phyloP scores from a whole-genome alignment of 2,888 invertebrate genomes.

The Sesia apiformis region DNA sequence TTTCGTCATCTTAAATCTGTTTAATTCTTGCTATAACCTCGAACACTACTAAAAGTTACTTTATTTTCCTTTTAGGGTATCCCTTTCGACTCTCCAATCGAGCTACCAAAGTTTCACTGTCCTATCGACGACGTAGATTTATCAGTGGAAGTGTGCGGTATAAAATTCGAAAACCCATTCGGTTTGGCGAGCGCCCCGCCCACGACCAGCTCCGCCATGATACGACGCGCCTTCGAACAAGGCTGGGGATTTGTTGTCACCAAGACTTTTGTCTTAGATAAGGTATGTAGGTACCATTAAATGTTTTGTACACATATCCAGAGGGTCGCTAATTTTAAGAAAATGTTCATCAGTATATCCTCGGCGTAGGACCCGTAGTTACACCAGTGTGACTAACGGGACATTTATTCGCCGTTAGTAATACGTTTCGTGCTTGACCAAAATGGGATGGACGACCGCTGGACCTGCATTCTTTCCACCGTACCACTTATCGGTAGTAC shows the following conservation, averaged over 20 bases:
- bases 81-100: constrained; percentile 77
- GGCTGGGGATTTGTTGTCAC: constrained; percentile 99
- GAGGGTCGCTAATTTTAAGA: background rate
- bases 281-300: constrained; percentile 70
- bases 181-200: constrained; percentile 98
- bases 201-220: constrained; percentile 95
- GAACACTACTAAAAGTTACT: too few relatives aligned
- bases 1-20: too few relatives aligned
- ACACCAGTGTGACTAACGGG: too few relatives aligned
- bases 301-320: too few relatives aligned
- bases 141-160: constrained; percentile 93
- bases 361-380: too few relatives aligned
- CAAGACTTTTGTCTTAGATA: constrained; percentile 96
- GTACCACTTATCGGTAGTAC: too few relatives aligned
- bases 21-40: too few relatives aligned
- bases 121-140: constrained; percentile 95
- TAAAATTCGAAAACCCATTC: constrained; percentile 96
- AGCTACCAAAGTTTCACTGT: constrained; percentile 93
- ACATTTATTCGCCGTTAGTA: too few relatives aligned
- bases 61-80: constrained; percentile 60
- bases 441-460: too few relatives aligned
- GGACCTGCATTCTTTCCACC: too few relatives aligned
- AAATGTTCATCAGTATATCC: background rate
- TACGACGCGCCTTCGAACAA: constrained; percentile 93
- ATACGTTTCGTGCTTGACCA: too few relatives aligned